These are phyloP conservation scores for Synanthedon tipuliformis DNA, from an alignment of 2,888 invertebrate species.

Conservation along the genomic window DNA sequence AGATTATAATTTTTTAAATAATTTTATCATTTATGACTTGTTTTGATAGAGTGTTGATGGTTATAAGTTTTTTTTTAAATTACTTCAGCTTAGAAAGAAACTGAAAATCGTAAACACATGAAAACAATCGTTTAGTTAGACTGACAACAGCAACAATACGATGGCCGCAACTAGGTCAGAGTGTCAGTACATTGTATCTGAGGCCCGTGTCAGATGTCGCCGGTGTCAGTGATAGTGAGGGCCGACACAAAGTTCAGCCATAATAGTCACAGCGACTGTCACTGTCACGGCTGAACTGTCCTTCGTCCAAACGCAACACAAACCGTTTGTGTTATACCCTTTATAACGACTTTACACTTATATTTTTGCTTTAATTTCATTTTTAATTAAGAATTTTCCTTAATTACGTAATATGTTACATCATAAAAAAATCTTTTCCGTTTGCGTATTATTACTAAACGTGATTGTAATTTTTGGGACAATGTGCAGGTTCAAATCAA, in stretches of 20 bases:
- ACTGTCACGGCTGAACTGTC: not conserved
- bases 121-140: not conserved
- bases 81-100: not conserved
- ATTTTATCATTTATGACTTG: too few species aligned
- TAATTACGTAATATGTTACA: too few species aligned
- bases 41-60: too few species aligned
- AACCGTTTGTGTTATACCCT: slow-evolving; percentile 10
- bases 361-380: not conserved
- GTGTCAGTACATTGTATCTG: slow-evolving; percentile 20
- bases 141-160: slow-evolving; percentile 38
- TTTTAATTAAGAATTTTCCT: too few species aligned
- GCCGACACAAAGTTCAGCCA: slow-evolving; percentile 23
- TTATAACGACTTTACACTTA: slow-evolving; percentile 6
- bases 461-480: too few species aligned
- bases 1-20: too few species aligned
- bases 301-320: too few species aligned
- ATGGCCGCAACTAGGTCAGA: slow-evolving; percentile 42
- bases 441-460: too few species aligned
- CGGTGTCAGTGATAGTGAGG: slow-evolving; percentile 33
- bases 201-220: slow-evolving; percentile 22
- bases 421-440: too few species aligned
- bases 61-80: not conserved
- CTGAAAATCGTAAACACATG: not conserved
- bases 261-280: slow-evolving; percentile 22
- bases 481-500: too few species aligned